Conservation (phyloP, 2,113 vertebrate species). For the Trichomycterus rosablanca region DNA sequence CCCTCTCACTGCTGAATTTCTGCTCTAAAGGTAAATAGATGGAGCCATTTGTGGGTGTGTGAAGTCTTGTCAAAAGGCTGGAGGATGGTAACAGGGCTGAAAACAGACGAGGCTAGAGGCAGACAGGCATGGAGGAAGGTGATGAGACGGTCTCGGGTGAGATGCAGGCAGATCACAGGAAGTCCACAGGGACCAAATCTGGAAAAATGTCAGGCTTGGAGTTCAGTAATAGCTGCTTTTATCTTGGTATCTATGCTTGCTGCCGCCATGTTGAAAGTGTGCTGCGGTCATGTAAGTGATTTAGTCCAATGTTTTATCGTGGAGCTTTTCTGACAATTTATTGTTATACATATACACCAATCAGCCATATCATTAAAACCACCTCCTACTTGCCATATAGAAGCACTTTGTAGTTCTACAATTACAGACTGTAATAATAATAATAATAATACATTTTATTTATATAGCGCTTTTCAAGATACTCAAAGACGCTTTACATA, state of each 20-base stretch:
- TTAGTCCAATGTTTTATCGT: constrained; percentile 12
- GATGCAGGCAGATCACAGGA: constrained; percentile 29
- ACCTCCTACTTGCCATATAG: too few relatives aligned
- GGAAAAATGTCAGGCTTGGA: constrained; percentile 19
- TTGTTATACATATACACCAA: too few relatives aligned
- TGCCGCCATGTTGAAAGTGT: constrained; percentile 20
- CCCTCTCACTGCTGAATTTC: too few relatives aligned
- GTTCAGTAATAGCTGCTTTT: constrained; percentile 7
- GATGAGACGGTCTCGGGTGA: constrained; percentile 27
- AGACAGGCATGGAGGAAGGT: constrained; percentile 5
- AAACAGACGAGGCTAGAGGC: background rate
- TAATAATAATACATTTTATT: too few relatives aligned
- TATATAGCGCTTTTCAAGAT: too few relatives aligned
- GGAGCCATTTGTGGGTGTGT: background rate
- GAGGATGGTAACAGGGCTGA: background rate
- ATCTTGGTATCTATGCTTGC: constrained; percentile 5
- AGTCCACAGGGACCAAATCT: constrained; percentile 26
- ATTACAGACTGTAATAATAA: too few relatives aligned
- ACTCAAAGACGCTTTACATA: too few relatives aligned
- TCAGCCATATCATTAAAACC: too few relatives aligned
- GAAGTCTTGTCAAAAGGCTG: background rate
- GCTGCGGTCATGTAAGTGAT: constrained; percentile 11
- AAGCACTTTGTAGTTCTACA: too few relatives aligned
- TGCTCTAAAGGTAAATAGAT: too few relatives aligned
- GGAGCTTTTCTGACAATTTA: too few relatives aligned